Evolutionary conservation across 2,888 invertebrate genomes (phyloP), one percentile per base, ranked within the genome.

Genomic region (Meta bourneti): DNA sequence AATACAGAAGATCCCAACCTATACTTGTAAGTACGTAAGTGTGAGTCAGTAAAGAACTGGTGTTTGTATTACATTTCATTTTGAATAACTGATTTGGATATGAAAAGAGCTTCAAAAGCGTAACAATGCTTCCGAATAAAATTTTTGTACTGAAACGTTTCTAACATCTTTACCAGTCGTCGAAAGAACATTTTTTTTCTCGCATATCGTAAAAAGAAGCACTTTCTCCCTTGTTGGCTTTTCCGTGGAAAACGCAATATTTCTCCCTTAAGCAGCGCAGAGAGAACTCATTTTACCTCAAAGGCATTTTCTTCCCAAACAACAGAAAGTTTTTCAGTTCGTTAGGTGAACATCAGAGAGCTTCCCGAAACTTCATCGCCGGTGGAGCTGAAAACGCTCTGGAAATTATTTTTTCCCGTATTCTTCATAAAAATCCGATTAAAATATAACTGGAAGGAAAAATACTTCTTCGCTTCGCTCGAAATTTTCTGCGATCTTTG

Each of bases 311-410:
- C 78, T 19, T 78, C n/a, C 70, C 48, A 78, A 70, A 78, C 69
- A 71, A 69, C 49, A 51, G 69, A 78, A 83, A 86, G 77, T 78
- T 85, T 77, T 78, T 78, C 85, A 77, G 85, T 86, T 86, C 85
- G 85, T 86, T 86, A 86, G 52, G 7, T 78, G 51, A 70, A 69
- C 69, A 86, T 78, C 69, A 70, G 61, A 52, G 69, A 83, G 49
- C 77, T 61, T 13, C 9, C 8, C 48, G 34, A 70, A 11, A 79
- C 52, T 79, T 54, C 61, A n/a, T 48, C 51, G n/a, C 34, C 34
- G 61, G 11, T 61, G 61, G 61, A 61, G 16, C 8, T 61, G 34
- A 34, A 34, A 34, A 34, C 34, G 34, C 34, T 61, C 61, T 11
- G 61, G 11, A 61, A 61, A 61, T 61, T 61, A 61, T 61, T 61